Base-by-base conservation (phyloP, 2,113 vertebrate genomes). In the Zosterops lateralis region DNA sequence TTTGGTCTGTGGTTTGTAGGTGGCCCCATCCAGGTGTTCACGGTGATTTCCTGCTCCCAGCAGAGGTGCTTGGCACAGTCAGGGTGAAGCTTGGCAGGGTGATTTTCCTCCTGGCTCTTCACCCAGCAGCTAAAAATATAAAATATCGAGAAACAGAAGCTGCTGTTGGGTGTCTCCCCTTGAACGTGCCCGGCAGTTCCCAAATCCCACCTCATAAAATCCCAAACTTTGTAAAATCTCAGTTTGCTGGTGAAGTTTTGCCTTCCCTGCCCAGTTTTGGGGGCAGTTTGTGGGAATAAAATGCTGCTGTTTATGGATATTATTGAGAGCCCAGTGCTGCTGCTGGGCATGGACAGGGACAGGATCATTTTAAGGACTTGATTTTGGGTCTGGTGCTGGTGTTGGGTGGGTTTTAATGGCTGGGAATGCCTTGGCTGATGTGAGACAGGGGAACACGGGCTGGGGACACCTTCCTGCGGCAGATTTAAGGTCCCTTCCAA, bases 341-440 rank as follows among this genome's bases (percentile, higher is more conserved):
- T 76, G 73, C 57, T 47, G 57, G 51, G 19, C 24, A 10, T 0
- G 14, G 45, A 2, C 28, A 24, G 5, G 21, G 47, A 48, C 47
- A 48, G 5, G 20, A 42, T 17, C 44, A 3, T 58, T 26, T 34
- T 1, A 58, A 45, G 51, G 31, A 15, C 24, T 34, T 50, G 7
- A 0, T 19, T 14, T 31, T 1, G 9, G 31, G 6, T 10, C 32
- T 42, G 79, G 15, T 0, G 0, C 18, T 0, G 0, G 1, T 14
- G 6, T 3, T 21, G 54, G 32, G 56, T 17, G n/a, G 44, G 13
- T 58, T 83, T 70, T n/a, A 40, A 62, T 50, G 65, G 1, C 48
- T 31, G 21, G 5, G n/a, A 73, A n/a, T 45, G 45, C 6, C 32
- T 45, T 22, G 60, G 47, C 20, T 94, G 75, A 12, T 31, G 25